A percentile compares a stretch with the other conserved stretches of the same genome.
Conservation (phyloP, 53 echinoderm and acorn worm species). For the Arbacia lixula region DNA sequence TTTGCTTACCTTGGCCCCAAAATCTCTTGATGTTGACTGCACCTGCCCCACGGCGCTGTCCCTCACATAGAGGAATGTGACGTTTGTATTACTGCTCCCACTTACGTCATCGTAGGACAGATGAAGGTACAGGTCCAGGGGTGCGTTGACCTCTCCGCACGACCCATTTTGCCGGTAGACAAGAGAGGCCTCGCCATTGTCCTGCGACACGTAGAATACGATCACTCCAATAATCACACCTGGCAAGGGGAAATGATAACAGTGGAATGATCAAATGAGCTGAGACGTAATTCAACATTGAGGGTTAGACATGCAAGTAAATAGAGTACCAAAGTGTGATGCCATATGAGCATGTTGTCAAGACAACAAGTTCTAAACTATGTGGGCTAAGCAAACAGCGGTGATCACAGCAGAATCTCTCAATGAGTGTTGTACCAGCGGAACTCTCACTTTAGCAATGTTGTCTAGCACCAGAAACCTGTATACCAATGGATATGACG, state of each 20-base stretch:
- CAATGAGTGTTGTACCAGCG: too few relatives aligned
- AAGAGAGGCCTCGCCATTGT: slow-evolving; percentile 9
- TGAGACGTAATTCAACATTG: too few relatives aligned
- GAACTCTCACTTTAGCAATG: too few relatives aligned
- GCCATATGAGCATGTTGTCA: too few relatives aligned
- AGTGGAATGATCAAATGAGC: not conserved
- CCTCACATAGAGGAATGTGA: slow-evolving; percentile 42
- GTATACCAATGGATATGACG: too few relatives aligned
- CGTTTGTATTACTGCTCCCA: not conserved
- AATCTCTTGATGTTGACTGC: slow-evolving; percentile 10
- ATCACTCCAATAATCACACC: slow-evolving; percentile 40
- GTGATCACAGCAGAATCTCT: too few relatives aligned
- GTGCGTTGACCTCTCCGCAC: slow-evolving; percentile 16
- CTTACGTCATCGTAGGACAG: not conserved
- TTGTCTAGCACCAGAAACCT: too few relatives aligned
- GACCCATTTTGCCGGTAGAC: not conserved
- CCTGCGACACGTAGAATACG: slow-evolving; percentile 19
- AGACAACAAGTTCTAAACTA: too few relatives aligned
- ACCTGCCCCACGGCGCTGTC: slow-evolving; percentile 22
- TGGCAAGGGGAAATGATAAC: not conserved
- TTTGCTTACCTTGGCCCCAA: slow-evolving; percentile 40
- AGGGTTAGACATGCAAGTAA: too few relatives aligned
- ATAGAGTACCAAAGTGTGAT: too few relatives aligned
- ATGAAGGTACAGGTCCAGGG: slow-evolving; percentile 38
- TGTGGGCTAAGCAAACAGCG: too few relatives aligned